Conservation (phyloP, 2,113 vertebrate species). For the Leiothrix lutea region DNA sequence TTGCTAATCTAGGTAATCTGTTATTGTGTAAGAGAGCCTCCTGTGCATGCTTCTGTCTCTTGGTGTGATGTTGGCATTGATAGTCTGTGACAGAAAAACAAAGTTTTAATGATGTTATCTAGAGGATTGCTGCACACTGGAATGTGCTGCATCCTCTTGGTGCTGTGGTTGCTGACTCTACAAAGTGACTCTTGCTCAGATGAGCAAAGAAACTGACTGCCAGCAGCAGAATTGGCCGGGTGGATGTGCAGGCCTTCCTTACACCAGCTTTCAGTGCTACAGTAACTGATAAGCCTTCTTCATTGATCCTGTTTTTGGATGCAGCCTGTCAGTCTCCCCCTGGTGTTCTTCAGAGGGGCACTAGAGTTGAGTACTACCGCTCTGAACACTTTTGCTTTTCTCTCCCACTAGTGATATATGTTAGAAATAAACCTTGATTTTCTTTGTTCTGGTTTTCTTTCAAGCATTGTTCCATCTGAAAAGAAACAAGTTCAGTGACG, state of each 20-base stretch:
- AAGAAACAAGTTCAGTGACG: neutral
- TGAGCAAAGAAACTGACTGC: neutral
- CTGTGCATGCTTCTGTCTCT: neutral
- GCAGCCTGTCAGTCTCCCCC: neutral
- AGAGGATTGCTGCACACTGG: neutral
- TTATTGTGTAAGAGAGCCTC: neutral
- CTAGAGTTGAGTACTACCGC: neutral
- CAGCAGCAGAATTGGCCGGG: rapidly evolving
- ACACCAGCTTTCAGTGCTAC: neutral
- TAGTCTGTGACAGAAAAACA: neutral
- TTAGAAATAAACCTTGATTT: neutral
- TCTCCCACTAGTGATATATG: neutral
- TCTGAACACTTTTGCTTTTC: neutral
- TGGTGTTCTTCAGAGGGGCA: neutral
- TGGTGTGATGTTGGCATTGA: neutral
- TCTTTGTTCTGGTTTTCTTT: neutral
- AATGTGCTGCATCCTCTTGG: neutral
- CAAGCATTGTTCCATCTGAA: neutral
- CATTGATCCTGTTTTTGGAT: neutral
- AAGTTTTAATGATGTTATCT: neutral
- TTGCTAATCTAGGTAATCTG: neutral
- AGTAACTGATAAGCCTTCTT: neutral
- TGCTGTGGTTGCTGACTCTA: neutral
- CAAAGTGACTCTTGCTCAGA: neutral
- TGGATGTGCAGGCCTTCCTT: neutral